These are phyloP conservation scores for Cottoperca gobio DNA, from an alignment of 2,797 vertebrate species.

Conservation along the genomic window DNA sequence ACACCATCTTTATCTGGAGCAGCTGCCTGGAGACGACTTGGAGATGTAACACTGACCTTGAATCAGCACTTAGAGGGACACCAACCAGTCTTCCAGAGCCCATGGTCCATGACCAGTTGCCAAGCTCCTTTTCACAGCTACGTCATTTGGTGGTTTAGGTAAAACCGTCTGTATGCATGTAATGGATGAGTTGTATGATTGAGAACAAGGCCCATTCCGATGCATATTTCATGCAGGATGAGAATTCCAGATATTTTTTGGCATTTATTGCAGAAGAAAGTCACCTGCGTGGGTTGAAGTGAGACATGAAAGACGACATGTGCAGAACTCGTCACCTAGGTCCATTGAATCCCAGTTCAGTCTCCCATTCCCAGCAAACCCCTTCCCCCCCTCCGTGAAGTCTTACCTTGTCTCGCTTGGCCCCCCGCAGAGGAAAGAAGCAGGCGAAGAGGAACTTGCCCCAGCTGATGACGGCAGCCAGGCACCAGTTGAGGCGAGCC, in stretches of 20 bases:
- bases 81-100: conserved; percentile 41
- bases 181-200: conserved; percentile 26
- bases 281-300: background rate
- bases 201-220: conserved; percentile 46
- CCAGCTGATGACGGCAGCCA: conserved; percentile 92
- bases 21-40: conserved; percentile 55
- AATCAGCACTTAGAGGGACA: conserved; percentile 63
- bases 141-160: conserved; percentile 59
- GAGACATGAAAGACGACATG: conserved; percentile 35
- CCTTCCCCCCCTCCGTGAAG: conserved; percentile 11
- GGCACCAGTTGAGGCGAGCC: conserved; percentile 93
- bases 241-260: conserved; percentile 25
- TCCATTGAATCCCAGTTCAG: conserved; percentile 19
- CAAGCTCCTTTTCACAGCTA: conserved; percentile 63
- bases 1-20: conserved; percentile 38
- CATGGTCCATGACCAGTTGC: conserved; percentile 52
- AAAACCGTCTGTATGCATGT: conserved; percentile 30
- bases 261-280: conserved; percentile 11
- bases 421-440: conserved; percentile 89
- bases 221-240: conserved; percentile 34
- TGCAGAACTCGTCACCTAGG: conserved; percentile 47
- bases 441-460: conserved; percentile 93
- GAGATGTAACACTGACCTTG: conserved; percentile 80
- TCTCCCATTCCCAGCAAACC: conserved; percentile 8
- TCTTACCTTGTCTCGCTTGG: conserved; percentile 90